These are phyloP conservation scores for Neoseiulus cucumeris DNA, from an alignment of 1,140 invertebrate genomes.

Conservation along the genomic window DNA sequence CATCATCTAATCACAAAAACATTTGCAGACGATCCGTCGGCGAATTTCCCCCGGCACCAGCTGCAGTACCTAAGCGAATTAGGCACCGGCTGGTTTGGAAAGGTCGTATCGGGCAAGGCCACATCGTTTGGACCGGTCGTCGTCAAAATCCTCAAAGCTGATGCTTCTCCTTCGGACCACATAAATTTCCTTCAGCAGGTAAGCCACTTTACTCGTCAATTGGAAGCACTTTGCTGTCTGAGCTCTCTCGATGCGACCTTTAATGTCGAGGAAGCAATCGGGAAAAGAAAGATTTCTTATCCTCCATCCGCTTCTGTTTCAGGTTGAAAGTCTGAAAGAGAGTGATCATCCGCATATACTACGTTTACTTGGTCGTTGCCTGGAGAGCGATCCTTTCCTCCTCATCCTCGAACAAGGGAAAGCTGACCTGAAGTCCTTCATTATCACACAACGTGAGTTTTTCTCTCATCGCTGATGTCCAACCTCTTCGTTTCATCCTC, in stretches of 20 bases:
- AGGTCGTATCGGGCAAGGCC: conserved; percentile 50
- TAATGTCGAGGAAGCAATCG: too few species aligned
- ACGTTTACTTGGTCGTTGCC: conserved; percentile 36
- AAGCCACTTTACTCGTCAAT: background rate
- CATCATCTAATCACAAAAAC: background rate
- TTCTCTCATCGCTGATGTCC: too few species aligned
- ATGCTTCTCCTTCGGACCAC: conserved; percentile 43
- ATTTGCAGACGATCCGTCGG: conserved; percentile 33
- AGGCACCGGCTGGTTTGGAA: conserved; percentile 67
- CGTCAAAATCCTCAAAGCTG: conserved; percentile 48
- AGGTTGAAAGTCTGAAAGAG: conserved; percentile 28
- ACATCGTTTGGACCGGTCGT: conserved; percentile 24
- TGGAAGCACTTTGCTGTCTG: too few species aligned
- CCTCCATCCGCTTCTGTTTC: background rate
- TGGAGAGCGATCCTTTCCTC: conserved; percentile 42
- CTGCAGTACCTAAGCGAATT: conserved; percentile 61
- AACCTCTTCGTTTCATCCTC: too few species aligned
- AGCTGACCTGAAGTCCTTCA: conserved; percentile 5
- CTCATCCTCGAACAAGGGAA: conserved; percentile 38
- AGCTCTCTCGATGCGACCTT: too few species aligned
- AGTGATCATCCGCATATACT: conserved; percentile 41
- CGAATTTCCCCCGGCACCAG: conserved; percentile 50
- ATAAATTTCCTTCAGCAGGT: conserved; percentile 49
- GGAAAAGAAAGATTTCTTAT: background rate
- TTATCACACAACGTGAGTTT: conserved; percentile 3